Evolutionary conservation across 1,140 invertebrate species (phyloP), one percentile per base, ranked within the genome.

Genomic region (Aplysia californica): DNA sequence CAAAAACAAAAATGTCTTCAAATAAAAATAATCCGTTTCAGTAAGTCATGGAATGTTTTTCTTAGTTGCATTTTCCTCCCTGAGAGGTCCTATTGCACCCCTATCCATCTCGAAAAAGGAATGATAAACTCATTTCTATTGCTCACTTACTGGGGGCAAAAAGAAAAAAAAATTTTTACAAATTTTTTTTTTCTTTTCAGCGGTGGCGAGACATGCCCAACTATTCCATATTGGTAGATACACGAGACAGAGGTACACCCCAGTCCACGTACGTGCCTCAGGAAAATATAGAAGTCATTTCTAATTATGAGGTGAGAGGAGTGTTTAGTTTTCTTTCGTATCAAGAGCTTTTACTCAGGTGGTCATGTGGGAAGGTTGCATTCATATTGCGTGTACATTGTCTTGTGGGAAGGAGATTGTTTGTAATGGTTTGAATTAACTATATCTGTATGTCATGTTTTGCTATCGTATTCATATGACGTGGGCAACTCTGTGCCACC

Each of bases 201-300:
- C 84, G 84, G 67, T 89, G 86, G 82, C 77, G 77, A 44, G 82
- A 79, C 10, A 81, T 82, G 83, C 90, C 90, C 36, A 89, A 91
- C 77, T 91, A 91, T 83, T 82, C 89, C 21, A 83, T 91, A 33
- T 74, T 91, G 33, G 89, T 91, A 10, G 90, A 91, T 80, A 89
- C 83, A 0, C 72, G 88, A 56, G 88, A 90, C 72, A 78, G 89
- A 10, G 55, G 83, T 21, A 75, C 66, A 3, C 85, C 88, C 29
- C 90, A 91, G 77, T 79, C 87, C 39, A 89, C 86, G 10, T 91
- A 91, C 77, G 85, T 91, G 21, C 85, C 87, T 59, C 84, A 91
- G 76, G 89, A 90, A 82, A 89, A 90, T 77, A 80, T 91, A 31
- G 84, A 89, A 78, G 23, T 89, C 31, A 82, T 87, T 26, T 68